These are phyloP conservation scores for Euzetes globulus DNA, from an alignment of 2,888 invertebrate genomes.

Conservation along the genomic window DNA sequence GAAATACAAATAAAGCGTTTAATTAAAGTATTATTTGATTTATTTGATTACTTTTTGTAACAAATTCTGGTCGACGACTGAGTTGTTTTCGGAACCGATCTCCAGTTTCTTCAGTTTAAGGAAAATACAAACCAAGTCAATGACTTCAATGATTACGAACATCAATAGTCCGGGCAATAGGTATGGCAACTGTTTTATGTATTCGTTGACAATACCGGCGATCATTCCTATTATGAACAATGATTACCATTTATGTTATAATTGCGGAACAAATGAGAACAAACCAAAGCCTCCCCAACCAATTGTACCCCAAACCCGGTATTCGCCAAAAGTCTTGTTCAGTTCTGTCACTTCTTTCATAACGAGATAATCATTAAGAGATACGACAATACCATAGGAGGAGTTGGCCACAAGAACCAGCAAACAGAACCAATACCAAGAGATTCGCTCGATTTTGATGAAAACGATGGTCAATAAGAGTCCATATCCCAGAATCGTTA, in stretches of 20 bases:
- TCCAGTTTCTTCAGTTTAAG: not conserved
- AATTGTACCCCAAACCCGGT: slow-evolving; percentile 40
- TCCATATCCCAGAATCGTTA: slow-evolving; percentile 34
- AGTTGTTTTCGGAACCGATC: not conserved
- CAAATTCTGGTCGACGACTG: not conserved
- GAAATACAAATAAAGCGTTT: not conserved
- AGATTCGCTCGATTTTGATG: not conserved
- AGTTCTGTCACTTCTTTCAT: slow-evolving; percentile 35
- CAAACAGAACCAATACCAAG: slow-evolving; percentile 35
- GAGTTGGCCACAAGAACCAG: slow-evolving; percentile 33
- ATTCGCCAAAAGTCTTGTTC: slow-evolving; percentile 36
- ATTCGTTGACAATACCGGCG: slow-evolving; percentile 31
- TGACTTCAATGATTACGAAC: slow-evolving; percentile 29
- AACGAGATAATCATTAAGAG: slow-evolving; percentile 39
- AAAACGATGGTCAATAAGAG: slow-evolving; percentile 13
- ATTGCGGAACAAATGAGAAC: not conserved
- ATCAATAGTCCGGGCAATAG: slow-evolving; percentile 34
- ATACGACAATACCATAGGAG: slow-evolving; percentile 35
- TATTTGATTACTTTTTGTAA: not conserved
- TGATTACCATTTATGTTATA: not conserved
- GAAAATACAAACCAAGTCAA: slow-evolving; percentile 27
- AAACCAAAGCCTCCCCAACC: slow-evolving; percentile 39
- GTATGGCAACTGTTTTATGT: slow-evolving; percentile 23
- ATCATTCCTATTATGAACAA: slow-evolving; percentile 25
- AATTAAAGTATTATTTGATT: not conserved